phyloP scores from a whole-genome alignment of 2,113 vertebrate species.

The Patagioenas fasciata region DNA sequence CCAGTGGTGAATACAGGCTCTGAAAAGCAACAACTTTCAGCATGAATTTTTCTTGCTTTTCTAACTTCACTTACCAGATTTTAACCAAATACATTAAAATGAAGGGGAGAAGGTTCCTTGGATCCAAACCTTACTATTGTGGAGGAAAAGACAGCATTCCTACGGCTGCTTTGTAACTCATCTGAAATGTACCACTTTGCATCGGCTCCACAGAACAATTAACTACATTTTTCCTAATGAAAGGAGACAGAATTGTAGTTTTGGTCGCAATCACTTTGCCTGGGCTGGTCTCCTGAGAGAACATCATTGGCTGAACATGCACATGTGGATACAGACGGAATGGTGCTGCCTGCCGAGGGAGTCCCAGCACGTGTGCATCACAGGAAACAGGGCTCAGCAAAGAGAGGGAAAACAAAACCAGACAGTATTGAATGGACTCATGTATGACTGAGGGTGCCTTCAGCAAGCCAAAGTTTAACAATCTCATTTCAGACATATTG shows the following conservation, averaged over 20 bases:
- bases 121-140: not conserved
- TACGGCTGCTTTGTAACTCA: not conserved
- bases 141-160: not conserved
- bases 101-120: not conserved
- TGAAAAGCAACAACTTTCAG: not conserved
- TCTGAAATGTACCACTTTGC: not conserved
- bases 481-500: not conserved
- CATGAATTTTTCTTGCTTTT: not conserved
- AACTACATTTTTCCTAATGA: not conserved
- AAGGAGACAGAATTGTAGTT: not conserved
- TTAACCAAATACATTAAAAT: not conserved
- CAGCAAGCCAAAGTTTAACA: not conserved
- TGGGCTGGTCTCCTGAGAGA: not conserved
- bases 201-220: not conserved
- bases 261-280: not conserved
- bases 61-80: not conserved
- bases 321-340: not conserved
- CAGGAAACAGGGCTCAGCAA: accelerated
- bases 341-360: not conserved
- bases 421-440: not conserved
- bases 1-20: not conserved
- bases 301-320: accelerated
- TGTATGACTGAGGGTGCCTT: not conserved
- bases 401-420: not conserved
- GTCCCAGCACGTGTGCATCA: accelerated